phyloP scores from a whole-genome alignment of 2,797 vertebrate genomes.

The Hemibagrus guttatus region DNA sequence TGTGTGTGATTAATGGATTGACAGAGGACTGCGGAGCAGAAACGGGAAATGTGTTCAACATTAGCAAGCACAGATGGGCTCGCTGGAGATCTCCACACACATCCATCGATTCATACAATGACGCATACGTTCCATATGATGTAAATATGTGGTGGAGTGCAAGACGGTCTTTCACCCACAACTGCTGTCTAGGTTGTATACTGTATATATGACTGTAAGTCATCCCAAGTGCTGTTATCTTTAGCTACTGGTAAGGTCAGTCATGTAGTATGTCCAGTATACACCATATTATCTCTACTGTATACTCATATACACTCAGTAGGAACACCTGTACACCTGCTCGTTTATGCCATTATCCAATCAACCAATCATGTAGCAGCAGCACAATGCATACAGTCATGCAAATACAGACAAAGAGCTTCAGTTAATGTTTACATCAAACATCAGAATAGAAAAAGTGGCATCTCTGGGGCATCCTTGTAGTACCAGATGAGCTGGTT shows the following conservation, averaged over 20 bases:
- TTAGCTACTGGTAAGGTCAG: neutral
- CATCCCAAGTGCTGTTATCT: neutral
- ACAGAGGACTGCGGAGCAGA: conserved; percentile 61
- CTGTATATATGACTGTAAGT: no score
- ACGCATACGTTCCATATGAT: conserved; percentile 24
- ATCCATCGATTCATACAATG: conserved; percentile 21
- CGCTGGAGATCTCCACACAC: conserved; percentile 48
- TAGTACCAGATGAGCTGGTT: no score
- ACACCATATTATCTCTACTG: neutral
- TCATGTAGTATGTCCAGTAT: neutral
- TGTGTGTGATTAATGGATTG: conserved; percentile 74
- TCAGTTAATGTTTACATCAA: no score
- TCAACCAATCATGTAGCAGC: no score
- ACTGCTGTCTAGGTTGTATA: neutral
- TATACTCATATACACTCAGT: neutral
- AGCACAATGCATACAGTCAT: no score
- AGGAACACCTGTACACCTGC: neutral
- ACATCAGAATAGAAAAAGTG: no score
- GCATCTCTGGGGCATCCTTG: no score
- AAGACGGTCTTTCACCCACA: neutral
- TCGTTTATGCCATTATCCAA: neutral
- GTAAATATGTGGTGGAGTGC: neutral
- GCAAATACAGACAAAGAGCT: no score
- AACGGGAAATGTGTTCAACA: conserved; percentile 68
- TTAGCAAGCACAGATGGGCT: conserved; percentile 70